Evolutionary conservation across 2,113 vertebrate species (phyloP).

Genomic region (Hipposideros armiger): DNA sequence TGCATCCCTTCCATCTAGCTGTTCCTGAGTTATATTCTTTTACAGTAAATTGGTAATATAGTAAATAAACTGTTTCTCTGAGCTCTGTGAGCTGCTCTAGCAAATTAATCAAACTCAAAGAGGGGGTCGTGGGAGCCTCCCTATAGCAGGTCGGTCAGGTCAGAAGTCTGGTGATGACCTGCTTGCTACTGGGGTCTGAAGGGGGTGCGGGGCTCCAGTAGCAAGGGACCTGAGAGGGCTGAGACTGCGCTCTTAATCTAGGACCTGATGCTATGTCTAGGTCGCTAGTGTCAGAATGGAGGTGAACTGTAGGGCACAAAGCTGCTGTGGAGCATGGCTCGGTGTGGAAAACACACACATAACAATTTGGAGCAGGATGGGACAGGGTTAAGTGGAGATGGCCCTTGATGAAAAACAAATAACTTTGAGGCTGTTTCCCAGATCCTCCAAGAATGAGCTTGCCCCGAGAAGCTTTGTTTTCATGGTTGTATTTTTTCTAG

Average conservation of each 20-base stretch:
- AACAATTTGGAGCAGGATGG: no score
- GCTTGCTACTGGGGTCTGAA: neutral
- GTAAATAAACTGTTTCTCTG: no score
- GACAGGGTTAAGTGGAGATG: fast-evolving
- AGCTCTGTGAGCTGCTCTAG: neutral
- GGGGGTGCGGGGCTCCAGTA: neutral
- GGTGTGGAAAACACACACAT: neutral
- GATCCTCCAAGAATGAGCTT: neutral
- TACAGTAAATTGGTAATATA: fast-evolving
- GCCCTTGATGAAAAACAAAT: neutral
- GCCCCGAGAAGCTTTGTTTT: neutral
- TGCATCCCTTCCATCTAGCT: no score
- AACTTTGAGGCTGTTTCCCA: neutral
- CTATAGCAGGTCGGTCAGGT: neutral
- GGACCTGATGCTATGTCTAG: neutral
- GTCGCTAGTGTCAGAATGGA: neutral
- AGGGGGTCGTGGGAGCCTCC: no score
- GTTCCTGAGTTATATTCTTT: neutral
- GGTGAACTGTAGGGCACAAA: neutral
- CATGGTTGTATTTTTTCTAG: neutral
- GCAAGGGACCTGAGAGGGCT: neutral
- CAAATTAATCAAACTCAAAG: no score
- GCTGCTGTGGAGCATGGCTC: neutral
- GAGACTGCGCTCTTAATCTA: neutral
- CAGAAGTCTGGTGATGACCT: neutral